These are phyloP conservation scores for Bolinopsis microptera DNA, from an alignment of 37 sponge, comb jelly and placozoan genomes.

Conservation along the genomic window DNA sequence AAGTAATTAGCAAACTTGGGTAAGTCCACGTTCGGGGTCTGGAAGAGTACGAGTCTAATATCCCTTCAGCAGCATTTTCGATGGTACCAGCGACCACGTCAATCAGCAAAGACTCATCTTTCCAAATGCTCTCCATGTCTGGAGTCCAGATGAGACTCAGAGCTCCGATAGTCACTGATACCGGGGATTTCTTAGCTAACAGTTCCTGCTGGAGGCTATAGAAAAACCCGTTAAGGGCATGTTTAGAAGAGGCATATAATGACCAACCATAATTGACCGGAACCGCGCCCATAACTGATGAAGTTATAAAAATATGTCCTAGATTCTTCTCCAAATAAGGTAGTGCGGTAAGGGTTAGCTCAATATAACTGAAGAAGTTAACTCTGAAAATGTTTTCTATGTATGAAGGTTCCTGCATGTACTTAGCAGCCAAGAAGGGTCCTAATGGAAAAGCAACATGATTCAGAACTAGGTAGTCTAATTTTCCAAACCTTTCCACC, in stretches of 20 bases:
- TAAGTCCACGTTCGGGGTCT: constrained; percentile 39
- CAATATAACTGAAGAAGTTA: constrained; percentile 42
- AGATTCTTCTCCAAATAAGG: background rate
- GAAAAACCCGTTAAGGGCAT: constrained; percentile 61
- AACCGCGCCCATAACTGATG: background rate
- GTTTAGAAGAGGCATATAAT: background rate
- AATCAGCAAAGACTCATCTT: background rate
- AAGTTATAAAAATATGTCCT: constrained; percentile 29
- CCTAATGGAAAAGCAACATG: background rate
- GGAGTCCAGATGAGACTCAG: constrained; percentile 42
- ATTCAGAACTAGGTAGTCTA: constrained; percentile 20
- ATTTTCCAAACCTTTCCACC: constrained; percentile 1
- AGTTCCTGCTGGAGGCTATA: constrained; percentile 65
- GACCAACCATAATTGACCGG: background rate
- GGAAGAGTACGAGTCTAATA: background rate
- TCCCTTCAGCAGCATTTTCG: background rate
- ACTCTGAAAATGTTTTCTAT: background rate
- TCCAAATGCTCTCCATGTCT: background rate
- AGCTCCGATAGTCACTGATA: background rate
- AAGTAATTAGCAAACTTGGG: background rate
- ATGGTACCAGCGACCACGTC: background rate
- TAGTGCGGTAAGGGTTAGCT: constrained; percentile 6
- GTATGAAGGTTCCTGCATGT: background rate
- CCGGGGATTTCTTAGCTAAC: background rate
- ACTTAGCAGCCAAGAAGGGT: background rate